Evolutionary conservation across 2,888 invertebrate species (phyloP).

Genomic region (Meteorus cinctellus): DNA sequence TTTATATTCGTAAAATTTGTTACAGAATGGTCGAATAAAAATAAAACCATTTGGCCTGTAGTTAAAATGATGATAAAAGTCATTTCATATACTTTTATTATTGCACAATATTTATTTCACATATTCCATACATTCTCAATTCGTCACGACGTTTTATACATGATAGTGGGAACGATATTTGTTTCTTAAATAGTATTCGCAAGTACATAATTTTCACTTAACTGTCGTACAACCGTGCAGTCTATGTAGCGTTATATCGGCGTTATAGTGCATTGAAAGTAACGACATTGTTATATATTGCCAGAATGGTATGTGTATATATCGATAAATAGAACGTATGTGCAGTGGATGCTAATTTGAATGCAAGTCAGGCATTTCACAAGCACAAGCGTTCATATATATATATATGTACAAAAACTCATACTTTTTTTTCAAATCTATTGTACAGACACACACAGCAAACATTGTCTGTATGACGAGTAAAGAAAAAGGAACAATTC

Average conservation of each 20-base stretch:
- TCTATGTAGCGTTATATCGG: conserved; percentile 41
- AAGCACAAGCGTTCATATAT: conserved; percentile 3
- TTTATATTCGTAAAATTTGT: background rate
- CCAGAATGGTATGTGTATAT: background rate
- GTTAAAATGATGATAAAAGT: background rate
- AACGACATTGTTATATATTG: conserved; percentile 48
- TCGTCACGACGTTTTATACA: background rate
- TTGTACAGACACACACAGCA: background rate
- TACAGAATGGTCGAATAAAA: background rate
- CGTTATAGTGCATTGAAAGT: conserved; percentile 50
- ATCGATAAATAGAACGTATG: conserved; percentile 39
- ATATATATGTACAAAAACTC: background rate
- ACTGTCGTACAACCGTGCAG: conserved; percentile 35
- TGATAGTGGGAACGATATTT: conserved; percentile 20
- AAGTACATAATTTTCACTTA: conserved; percentile 53
- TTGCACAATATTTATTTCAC: background rate
- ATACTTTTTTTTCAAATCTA: conserved; percentile 43
- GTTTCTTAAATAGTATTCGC: conserved; percentile 39
- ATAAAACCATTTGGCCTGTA: background rate
- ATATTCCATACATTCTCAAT: background rate
- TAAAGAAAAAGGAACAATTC: background rate
- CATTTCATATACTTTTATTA: background rate
- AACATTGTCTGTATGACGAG: background rate
- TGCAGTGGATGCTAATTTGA: conserved; percentile 52
- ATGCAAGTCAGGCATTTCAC: conserved; percentile 46